phyloP scores from a whole-genome alignment of 2,888 invertebrate species.

The Ectemnius cavifrons region DNA sequence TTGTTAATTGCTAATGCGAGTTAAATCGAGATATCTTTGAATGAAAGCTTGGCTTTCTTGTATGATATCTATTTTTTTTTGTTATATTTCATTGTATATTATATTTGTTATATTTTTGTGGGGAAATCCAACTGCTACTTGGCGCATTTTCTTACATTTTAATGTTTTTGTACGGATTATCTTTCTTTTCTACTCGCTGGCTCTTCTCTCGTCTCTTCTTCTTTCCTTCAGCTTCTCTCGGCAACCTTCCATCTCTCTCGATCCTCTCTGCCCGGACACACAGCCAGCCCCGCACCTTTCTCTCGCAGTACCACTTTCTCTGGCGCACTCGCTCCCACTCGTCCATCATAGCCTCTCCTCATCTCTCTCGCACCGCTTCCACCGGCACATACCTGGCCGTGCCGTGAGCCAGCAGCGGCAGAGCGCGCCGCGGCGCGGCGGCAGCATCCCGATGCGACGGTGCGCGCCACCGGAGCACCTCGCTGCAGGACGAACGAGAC shows the following conservation, averaged over 20 bases:
- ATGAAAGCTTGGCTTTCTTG: too few relatives aligned
- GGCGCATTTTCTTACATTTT: too few relatives aligned
- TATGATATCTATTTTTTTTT: too few relatives aligned
- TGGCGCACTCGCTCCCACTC: conserved; percentile 27
- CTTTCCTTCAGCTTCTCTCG: conserved; percentile 19
- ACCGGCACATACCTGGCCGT: too few relatives aligned
- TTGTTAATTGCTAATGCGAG: too few relatives aligned
- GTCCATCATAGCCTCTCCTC: conserved; percentile 12
- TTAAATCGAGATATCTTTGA: too few relatives aligned
- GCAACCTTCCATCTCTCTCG: conserved; percentile 9
- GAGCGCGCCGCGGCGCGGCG: conserved; percentile 22
- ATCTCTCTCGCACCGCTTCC: conserved; percentile 13
- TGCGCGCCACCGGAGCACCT: conserved; percentile 12
- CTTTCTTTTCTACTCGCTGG: conserved; percentile 46
- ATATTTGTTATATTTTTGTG: too few relatives aligned
- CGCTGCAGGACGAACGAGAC: conserved; percentile 25
- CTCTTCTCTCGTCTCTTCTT: conserved; percentile 40
- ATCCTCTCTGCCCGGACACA: conserved; percentile 31
- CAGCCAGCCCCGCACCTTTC: conserved; percentile 15
- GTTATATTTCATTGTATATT: too few relatives aligned
- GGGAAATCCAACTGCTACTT: too few relatives aligned
- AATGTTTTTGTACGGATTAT: conserved; percentile 71
- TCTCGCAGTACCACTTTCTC: conserved; percentile 26
- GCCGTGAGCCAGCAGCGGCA: too few relatives aligned
- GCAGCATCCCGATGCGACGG: conserved; percentile 48